These are phyloP conservation scores for Spizaetus ornatus DNA, from an alignment of 2,113 vertebrate species.

Conservation along the genomic window DNA sequence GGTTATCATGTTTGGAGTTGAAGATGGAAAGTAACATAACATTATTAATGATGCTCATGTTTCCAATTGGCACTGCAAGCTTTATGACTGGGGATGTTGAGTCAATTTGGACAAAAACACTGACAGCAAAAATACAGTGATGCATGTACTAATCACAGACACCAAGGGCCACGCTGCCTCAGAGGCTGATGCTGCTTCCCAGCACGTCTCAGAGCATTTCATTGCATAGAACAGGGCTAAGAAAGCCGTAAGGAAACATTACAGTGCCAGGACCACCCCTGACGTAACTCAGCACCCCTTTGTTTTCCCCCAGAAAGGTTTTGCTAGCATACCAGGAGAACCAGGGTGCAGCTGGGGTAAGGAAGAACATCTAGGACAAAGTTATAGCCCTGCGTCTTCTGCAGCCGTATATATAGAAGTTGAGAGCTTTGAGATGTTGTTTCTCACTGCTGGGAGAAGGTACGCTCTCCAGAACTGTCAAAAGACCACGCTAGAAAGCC, in stretches of 20 bases:
- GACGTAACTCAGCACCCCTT: neutral
- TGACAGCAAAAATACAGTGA: neutral
- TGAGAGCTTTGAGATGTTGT: neutral
- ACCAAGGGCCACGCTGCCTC: neutral
- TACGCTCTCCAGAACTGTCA: neutral
- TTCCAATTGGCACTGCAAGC: neutral
- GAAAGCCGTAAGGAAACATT: neutral
- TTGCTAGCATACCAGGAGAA: neutral
- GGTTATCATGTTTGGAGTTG: neutral
- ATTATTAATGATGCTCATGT: neutral
- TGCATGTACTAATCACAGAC: neutral
- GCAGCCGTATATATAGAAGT: neutral
- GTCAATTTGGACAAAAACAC: neutral
- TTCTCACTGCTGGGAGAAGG: neutral
- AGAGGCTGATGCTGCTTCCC: neutral
- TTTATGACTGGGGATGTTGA: neutral
- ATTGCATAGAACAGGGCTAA: neutral
- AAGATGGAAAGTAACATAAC: neutral
- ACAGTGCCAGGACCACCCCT: neutral
- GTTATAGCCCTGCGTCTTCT: neutral
- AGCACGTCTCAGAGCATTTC: neutral
- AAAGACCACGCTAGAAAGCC: neutral
- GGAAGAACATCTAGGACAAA: neutral
- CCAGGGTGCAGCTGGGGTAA: neutral
- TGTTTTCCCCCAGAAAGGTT: neutral